Base-by-base conservation (phyloP, 1,140 invertebrate genomes). In the Drosophila pallidifrons region DNA sequence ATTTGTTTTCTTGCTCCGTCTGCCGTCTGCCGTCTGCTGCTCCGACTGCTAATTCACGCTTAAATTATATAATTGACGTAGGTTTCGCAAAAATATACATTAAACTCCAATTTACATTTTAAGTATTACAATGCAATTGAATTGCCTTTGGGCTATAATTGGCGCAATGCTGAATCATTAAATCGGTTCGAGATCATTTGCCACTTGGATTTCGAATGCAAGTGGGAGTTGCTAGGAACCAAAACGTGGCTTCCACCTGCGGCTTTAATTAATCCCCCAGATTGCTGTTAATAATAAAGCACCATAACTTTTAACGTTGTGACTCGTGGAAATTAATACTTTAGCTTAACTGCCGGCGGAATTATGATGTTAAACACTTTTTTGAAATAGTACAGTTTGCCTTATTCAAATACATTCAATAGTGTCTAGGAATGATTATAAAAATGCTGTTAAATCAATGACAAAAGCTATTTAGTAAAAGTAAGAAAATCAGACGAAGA, bases 51-150 rank as follows among this genome's bases (percentile, higher is more conserved):
- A 89, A 89, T 89, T 88, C 75, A 78, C 75, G 81, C 85, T 88
- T 81, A 80, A 85, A 85, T 89, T 85, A 89, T 89, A 89, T 88
- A 88, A 88, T 88, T 88, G 85, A 77, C 79, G 75, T 81, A 75
- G 77, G 76, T 89, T 89, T 89, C 74, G 81, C 72, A 82, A 85
- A 89, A 88, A 85, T 71, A 68, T 79, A 66, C 85, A 88, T 88
- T 89, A 85, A 88, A 75, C 65, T 85, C 55, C 75, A 85, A 89
- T 89, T 86, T 81, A 70, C 75, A 65, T 75, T 75, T 71, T 59
- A 77, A 60, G 46, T 73, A 82, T 76, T 82, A 73, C 75, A 70
- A 66, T 67, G 52, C 52, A 65, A 57, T 71, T 64, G 66, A 75
- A 63, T 75, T 70, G 72, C 58, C 72, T 49, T 43, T 35, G 52